Conservation (phyloP, 1,140 invertebrate genomes). For the Luehdorfia chinensis region DNA sequence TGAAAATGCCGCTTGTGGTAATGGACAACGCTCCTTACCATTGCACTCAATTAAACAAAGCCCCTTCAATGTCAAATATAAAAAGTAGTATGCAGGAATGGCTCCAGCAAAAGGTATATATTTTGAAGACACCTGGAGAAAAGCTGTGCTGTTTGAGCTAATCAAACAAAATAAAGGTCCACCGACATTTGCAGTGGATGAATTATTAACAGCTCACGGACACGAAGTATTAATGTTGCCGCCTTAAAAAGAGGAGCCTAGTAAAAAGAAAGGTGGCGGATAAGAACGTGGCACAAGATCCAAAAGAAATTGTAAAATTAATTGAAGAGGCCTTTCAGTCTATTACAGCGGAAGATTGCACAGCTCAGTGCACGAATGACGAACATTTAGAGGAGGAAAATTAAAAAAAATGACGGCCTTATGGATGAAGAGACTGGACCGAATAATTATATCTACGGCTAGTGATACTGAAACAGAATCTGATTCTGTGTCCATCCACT, state of each 20-base stretch:
- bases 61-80: conserved; percentile 3
- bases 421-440: conserved; percentile 23
- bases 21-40: too few species aligned
- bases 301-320: conserved; percentile 27
- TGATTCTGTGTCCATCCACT: conserved; percentile 20
- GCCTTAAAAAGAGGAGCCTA: conserved; percentile 25
- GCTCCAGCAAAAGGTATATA: conserved; percentile 16
- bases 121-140: conserved; percentile 18
- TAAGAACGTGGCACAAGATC: conserved; percentile 27
- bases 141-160: conserved; percentile 21
- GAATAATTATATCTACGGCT: conserved; percentile 22
- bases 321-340: conserved; percentile 25
- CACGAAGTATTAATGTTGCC: conserved; percentile 16
- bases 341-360: conserved; percentile 25
- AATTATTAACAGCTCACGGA: conserved; percentile 14
- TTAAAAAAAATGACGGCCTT: conserved; percentile 18
- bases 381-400: conserved; percentile 26
- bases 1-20: conserved; percentile 26
- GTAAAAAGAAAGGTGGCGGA: conserved; percentile 25
- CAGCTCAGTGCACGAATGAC: conserved; percentile 22
- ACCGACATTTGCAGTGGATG: conserved; percentile 21
- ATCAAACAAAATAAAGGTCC: conserved; percentile 26
- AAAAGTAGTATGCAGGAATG: conserved; percentile 20
- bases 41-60: conserved; percentile 21
- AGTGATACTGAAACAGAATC: conserved; percentile 26